Percentiles rank a stretch among this genome's conserved stretches.
These are phyloP conservation scores for Pteromalus puparum DNA, from an alignment of 1,140 invertebrate species.

Conservation along the genomic window DNA sequence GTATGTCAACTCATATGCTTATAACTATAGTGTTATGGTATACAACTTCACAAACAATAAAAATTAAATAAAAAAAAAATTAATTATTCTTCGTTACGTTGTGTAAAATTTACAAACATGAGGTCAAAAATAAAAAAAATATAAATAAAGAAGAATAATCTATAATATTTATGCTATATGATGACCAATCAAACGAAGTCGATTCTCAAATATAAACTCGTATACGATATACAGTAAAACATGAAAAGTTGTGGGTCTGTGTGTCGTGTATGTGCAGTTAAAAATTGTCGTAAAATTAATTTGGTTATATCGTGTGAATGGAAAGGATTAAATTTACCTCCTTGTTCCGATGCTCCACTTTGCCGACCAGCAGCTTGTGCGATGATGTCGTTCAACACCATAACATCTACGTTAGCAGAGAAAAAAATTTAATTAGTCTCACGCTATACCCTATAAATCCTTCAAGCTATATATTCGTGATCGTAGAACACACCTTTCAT, in stretches of 20 bases:
- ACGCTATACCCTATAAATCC: neutral
- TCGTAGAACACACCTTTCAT: conserved; percentile 89
- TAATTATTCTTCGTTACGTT: neutral
- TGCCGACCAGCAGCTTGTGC: conserved; percentile 94
- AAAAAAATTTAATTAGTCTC: conserved; percentile 42
- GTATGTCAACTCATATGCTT: neutral
- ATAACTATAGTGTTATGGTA: neutral
- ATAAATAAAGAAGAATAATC: neutral
- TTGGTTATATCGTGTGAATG: neutral
- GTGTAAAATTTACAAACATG: neutral
- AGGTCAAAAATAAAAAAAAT: neutral
- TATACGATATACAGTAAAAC: conserved; percentile 4
- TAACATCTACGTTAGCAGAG: conserved; percentile 87
- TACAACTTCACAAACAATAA: neutral
- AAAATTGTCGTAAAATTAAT: conserved; percentile 1
- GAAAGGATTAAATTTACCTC: conserved; percentile 80
- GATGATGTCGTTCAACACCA: conserved; percentile 98
- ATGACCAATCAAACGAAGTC: conserved; percentile 10
- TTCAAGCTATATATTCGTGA: neutral
- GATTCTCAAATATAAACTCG: neutral
- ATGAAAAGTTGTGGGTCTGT: conserved; percentile 33
- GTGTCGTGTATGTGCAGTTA: conserved; percentile 33
- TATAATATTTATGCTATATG: neutral
- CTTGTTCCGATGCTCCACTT: conserved; percentile 89
- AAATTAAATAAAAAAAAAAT: neutral